These are phyloP conservation scores for Diarsia rubi DNA, from an alignment of 2,888 invertebrate species.

Conservation along the genomic window DNA sequence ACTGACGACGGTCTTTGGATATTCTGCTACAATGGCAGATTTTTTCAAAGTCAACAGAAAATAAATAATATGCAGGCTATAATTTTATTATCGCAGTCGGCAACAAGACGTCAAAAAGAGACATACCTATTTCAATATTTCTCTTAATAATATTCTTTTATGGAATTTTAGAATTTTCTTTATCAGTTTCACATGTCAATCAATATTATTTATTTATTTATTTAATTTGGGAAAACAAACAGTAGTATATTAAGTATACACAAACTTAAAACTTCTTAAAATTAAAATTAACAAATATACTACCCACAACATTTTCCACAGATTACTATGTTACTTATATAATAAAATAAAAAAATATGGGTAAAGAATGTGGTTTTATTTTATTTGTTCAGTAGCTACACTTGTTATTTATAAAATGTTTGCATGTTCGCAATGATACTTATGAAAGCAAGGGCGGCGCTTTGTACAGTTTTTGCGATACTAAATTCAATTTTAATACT, in stretches of 20 bases:
- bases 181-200: neutral
- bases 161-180: neutral
- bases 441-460: too few relatives aligned
- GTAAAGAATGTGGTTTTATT: neutral
- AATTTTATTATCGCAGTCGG: neutral
- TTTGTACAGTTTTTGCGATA: neutral
- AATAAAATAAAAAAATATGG: too few relatives aligned
- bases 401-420: neutral
- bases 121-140: slow-evolving; percentile 1
- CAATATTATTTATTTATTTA: too few relatives aligned
- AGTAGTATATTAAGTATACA: too few relatives aligned
- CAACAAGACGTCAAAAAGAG: neutral
- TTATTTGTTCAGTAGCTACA: neutral
- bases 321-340: too few relatives aligned
- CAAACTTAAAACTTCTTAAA: too few relatives aligned
- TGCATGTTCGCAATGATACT: neutral
- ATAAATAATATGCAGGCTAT: neutral
- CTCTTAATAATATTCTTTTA: neutral
- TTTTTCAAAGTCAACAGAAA: neutral
- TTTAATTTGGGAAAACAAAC: too few relatives aligned
- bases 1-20: neutral
- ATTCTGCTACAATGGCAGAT: neutral
- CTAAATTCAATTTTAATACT: neutral
- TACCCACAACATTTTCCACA: too few relatives aligned
- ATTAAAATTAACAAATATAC: too few relatives aligned